phyloP scores from a whole-genome alignment of 2,797 vertebrate genomes.

The Pogonophryne albipinna region DNA sequence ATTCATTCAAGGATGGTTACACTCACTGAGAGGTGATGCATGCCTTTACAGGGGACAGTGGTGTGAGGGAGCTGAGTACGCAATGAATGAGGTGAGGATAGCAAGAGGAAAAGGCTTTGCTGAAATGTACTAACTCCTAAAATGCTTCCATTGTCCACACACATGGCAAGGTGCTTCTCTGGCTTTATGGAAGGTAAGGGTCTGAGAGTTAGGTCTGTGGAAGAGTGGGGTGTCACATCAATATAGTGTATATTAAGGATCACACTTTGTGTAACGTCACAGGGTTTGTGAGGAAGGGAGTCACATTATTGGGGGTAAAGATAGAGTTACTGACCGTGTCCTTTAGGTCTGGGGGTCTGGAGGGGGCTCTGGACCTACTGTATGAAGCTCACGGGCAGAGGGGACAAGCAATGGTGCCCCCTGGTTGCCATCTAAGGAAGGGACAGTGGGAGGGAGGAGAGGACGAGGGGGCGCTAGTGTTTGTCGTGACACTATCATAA shows the following conservation, averaged over 20 bases:
- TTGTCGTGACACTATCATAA: slow-evolving; percentile 58
- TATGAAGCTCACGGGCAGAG: slow-evolving; percentile 61
- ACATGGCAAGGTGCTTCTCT: slow-evolving; percentile 44
- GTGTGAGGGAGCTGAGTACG: slow-evolving; percentile 44
- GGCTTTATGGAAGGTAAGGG: slow-evolving; percentile 1
- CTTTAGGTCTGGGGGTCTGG: slow-evolving; percentile 65
- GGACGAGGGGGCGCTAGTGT: slow-evolving; percentile 54
- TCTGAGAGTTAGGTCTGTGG: slow-evolving; percentile 21
- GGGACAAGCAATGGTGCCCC: slow-evolving; percentile 53
- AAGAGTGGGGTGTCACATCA: slow-evolving; percentile 13
- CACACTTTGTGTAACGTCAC: slow-evolving; percentile 27
- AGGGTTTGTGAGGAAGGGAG: slow-evolving; percentile 42
- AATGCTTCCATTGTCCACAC: slow-evolving; percentile 24
- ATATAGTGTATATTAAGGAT: slow-evolving; percentile 22
- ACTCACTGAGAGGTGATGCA: slow-evolving; percentile 69
- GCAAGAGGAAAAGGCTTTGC: slow-evolving; percentile 34
- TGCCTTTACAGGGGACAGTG: slow-evolving; percentile 61
- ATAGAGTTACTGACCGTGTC: slow-evolving; percentile 77
- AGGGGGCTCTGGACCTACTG: slow-evolving; percentile 69
- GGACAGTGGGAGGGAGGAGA: slow-evolving; percentile 57
- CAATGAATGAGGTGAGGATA: slow-evolving; percentile 57
- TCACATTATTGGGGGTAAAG: slow-evolving; percentile 45
- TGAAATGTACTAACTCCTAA: slow-evolving; percentile 19
- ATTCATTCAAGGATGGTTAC: slow-evolving; percentile 65
- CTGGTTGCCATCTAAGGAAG: slow-evolving; percentile 72